Evolutionary conservation across 1,140 invertebrate genomes (phyloP), one percentile per base, ranked within the genome.

Genomic region (Drosophila melanica): DNA sequence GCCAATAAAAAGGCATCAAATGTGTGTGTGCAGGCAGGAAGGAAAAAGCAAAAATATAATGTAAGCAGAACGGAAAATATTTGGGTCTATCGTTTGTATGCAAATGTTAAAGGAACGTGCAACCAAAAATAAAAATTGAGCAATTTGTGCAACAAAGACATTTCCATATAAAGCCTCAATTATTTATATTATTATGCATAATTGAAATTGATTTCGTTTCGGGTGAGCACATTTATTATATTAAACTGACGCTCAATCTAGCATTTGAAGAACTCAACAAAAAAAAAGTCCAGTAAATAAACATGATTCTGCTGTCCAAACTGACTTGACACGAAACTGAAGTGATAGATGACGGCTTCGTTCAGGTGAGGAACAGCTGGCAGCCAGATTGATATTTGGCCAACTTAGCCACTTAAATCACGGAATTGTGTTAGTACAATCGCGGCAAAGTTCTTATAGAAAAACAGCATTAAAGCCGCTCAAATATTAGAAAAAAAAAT

Each of bases 311-410:
- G 42, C 1, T 4, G 16, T 3, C 18, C 30, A 65, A 41, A 12
- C 27, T 45, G 20, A 23, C 9, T 10, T 48, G 64, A 53, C 39
- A 14, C 55, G 35, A 4, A 6, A 35, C 44, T 2, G 27, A 18
- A 37, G 68, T 73, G 74, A 76, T 72, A 67, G 74, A 76, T 76
- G 74, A 75, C 73, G 65, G 73, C 50, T 53, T n/a, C 10, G 35
- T 35, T 35, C 33, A 63, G 66, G 39, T 41, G 47, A 37, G 54
- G 41, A 59, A 23, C 74, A 76, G 68, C 73, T 76, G 73, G 60
- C 50, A 50, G 55, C 62, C 69, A 72, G 74, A 76, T 76, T 76
- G 69, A 72, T 76, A 72, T 75, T 59, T 65, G 48, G 47, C 41
- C 62, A 23, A n/a, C 42, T 33, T 37, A 33, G 0, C 33, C 10